Base-by-base conservation (phyloP, 2,797 vertebrate species). In the Pseudomugil tenellus region DNA sequence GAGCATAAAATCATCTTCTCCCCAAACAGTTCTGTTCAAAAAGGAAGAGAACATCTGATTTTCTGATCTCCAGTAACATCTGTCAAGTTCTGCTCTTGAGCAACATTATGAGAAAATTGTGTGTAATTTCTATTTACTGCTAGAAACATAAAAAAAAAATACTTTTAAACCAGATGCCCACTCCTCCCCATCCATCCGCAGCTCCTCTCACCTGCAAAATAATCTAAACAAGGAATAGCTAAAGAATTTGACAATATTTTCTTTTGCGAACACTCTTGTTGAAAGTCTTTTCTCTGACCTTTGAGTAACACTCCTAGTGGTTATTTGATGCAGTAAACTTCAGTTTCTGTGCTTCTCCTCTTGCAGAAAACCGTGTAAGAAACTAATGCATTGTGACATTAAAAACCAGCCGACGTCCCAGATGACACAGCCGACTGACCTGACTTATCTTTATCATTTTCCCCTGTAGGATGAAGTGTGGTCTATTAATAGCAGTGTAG, bases 391-490 rank as follows among this genome's bases (percentile, higher is more conserved):
- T 75, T 63, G 48, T 65, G 72, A 49, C 58, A 60, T 63, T 60
- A 62, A 74, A 67, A 76, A 51, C 8, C 65, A 63, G 77, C 46
- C 37, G 1, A 14, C n/a, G 63, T 83, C 85, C 73, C 75, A 52
- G 64, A 70, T 69, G 83, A 76, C 68, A 21, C 61, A 61, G 71
- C 70, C 70, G 68, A 69, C 78, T 76, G 77, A 74, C 82, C 83
- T 14, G 63, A 77, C 83, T 80, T 77, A 32, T 81, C 83, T 76
- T 79, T 58, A 75, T 78, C 65, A 28, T 71, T 37, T 70, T 46
- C 67, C 77, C 67, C 82, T 82, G 82, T 76, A 87, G 73, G 79
- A 85, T 70, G 77, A 76, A 32, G 76, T 23, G 71, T 2, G 10
- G 48, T 56, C 77, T 90, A 84, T 71, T 74, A 81, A 84, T 87